Evolutionary conservation across 2,797 vertebrate genomes (phyloP).

Genomic region (Acrocephalus scirpaceus): DNA sequence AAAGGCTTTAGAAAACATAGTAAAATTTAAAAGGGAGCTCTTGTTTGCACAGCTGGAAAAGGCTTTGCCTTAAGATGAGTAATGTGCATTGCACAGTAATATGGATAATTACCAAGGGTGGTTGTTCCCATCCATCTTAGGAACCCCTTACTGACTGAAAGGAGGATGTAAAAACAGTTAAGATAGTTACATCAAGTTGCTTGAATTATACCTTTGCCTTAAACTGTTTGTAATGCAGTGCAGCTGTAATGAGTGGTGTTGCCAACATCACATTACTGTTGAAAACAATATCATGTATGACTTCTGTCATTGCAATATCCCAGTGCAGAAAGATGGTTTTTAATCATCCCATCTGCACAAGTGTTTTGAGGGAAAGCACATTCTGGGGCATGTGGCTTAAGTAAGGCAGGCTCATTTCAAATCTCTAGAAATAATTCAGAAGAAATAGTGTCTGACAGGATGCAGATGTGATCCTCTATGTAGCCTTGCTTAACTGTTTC

Average conservation of each 20-base stretch:
- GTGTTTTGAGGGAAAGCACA: neutral
- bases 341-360: neutral
- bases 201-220: neutral
- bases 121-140: neutral
- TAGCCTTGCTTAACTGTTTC: neutral
- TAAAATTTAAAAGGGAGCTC: neutral
- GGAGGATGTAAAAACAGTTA: neutral
- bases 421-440: neutral
- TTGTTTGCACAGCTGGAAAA: neutral
- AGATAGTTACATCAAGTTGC: neutral
- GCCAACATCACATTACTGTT: neutral
- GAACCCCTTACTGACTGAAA: neutral
- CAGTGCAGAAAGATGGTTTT: neutral
- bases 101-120: neutral
- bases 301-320: neutral
- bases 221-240: neutral
- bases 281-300: neutral
- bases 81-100: neutral
- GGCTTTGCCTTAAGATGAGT: neutral
- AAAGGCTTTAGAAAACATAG: neutral
- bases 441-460: neutral
- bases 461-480: neutral
- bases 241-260: neutral
- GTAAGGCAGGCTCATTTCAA: neutral
- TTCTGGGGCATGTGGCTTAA: neutral